Percentiles rank a stretch among this genome's conserved stretches.
Conservation (phyloP, 2,888 invertebrate genomes). For the Pseudococcus viburni region DNA sequence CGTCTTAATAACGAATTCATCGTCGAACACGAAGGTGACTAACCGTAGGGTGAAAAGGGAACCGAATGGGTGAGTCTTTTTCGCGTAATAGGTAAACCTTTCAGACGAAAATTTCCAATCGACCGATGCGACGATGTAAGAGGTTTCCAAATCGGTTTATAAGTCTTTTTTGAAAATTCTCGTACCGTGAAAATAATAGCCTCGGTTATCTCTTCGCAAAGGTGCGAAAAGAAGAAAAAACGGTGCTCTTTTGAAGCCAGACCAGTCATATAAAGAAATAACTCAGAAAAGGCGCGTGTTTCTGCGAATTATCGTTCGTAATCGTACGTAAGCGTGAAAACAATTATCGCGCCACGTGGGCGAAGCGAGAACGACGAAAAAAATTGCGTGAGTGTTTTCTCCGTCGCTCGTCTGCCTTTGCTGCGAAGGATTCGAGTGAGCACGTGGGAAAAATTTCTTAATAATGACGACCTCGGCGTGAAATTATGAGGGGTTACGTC, state of each 20-base stretch:
- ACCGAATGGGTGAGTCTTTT: neutral
- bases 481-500: no score
- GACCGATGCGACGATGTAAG: neutral
- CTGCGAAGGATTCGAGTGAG: no score
- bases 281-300: neutral
- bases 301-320: neutral
- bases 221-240: neutral
- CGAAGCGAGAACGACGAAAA: neutral
- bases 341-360: neutral
- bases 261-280: neutral
- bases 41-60: neutral
- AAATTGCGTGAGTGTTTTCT: neutral
- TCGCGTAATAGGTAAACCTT: neutral
- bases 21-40: no score
- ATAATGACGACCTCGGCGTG: no score
- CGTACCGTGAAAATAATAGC: conserved; percentile 36
- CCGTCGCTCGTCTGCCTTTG: neutral
- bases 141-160: neutral
- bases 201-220: conserved; percentile 7
- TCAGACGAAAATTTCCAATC: conserved; percentile 4
- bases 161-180: neutral
- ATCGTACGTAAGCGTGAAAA: neutral
- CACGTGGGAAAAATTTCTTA: no score
- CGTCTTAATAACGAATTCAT: neutral
- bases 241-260: neutral